Percentiles rank a stretch among this genome's conserved stretches.
These are phyloP conservation scores for Boleophthalmus pectinirostris DNA, from an alignment of 2,113 vertebrate genomes.

Conservation along the genomic window DNA sequence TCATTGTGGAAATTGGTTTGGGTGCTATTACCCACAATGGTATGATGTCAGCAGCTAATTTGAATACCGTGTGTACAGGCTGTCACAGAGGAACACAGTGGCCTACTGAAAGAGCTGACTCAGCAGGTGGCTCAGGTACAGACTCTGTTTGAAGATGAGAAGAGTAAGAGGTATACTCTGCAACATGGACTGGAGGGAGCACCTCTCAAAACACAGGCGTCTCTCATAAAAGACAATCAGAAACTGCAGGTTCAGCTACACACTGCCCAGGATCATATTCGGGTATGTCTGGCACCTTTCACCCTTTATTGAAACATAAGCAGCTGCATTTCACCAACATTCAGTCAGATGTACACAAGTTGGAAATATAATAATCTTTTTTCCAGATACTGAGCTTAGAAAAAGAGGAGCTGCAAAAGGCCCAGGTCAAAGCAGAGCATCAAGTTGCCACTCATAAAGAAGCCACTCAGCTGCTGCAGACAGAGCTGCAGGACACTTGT, in stretches of 20 bases:
- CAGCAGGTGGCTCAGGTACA: constrained; percentile 23
- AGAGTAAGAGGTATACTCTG: constrained; percentile 52
- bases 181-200: constrained; percentile 40
- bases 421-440: constrained; percentile 49
- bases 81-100: not conserved
- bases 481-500: constrained; percentile 66
- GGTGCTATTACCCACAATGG: not conserved
- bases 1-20: not conserved
- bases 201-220: constrained; percentile 29
- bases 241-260: constrained; percentile 47
- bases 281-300: constrained; percentile 34
- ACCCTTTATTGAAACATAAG: no score
- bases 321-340: no score
- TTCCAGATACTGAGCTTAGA: constrained; percentile 65
- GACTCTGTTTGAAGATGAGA: constrained; percentile 49
- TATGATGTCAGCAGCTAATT: not conserved
- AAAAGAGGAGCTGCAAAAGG: constrained; percentile 69
- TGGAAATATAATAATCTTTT: not conserved
- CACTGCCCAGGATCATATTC: constrained; percentile 32
- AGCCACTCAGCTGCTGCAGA: constrained; percentile 64
- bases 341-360: no score
- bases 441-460: constrained; percentile 65
- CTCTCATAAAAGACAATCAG: constrained; percentile 54
- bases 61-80: constrained; percentile 18
- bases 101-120: constrained; percentile 30